Conservation (phyloP, 2,113 vertebrate species). For the Rhinolophus ferrumequinum region DNA sequence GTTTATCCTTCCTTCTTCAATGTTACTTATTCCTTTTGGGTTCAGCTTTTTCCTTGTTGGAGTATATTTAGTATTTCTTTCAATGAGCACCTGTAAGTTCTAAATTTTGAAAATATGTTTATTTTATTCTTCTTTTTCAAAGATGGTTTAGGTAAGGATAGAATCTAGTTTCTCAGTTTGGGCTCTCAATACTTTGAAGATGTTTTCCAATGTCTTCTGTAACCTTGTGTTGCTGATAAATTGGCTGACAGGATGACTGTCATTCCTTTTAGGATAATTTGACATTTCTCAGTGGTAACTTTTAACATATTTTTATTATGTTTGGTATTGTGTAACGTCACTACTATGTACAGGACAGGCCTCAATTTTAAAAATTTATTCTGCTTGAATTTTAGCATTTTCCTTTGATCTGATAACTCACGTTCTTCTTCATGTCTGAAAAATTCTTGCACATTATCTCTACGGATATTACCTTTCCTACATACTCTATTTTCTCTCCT, state of each 20-base stretch:
- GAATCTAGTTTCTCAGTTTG: constrained; percentile 21
- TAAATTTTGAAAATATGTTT: constrained; percentile 44
- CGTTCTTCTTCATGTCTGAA: constrained; percentile 16
- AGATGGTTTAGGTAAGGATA: constrained; percentile 7
- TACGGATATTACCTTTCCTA: background rate
- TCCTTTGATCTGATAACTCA: background rate
- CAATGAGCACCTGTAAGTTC: background rate
- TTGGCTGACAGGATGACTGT: background rate
- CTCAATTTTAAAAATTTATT: background rate
- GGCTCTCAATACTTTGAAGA: background rate
- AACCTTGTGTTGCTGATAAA: background rate
- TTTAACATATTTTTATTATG: background rate
- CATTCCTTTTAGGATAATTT: background rate
- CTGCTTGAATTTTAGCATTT: background rate
- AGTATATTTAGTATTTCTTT: background rate
- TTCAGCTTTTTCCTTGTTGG: background rate
- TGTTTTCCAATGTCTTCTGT: background rate
- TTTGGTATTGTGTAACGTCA: constrained; percentile 28
- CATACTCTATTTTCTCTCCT: background rate
- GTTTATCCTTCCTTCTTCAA: background rate
- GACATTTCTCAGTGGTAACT: background rate
- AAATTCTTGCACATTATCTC: background rate
- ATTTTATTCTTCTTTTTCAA: constrained; percentile 32
- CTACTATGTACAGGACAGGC: background rate
- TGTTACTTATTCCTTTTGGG: background rate